Base-by-base conservation (phyloP, 2,888 invertebrate species). In the Spodoptera exigua region DNA sequence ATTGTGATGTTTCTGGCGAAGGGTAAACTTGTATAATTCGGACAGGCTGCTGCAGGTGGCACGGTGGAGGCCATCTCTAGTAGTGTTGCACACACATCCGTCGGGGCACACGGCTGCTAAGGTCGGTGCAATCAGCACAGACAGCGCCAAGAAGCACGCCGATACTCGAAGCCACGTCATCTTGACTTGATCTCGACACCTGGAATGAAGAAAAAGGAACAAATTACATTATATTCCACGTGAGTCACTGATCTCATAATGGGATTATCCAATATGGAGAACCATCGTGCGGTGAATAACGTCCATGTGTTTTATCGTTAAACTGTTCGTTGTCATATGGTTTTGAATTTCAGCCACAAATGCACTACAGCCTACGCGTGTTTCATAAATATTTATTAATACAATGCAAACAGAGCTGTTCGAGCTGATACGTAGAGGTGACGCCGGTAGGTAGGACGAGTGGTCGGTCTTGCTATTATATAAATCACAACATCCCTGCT, bases 31-130 rank as follows among this genome's bases (percentile, higher is more conserved):
- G 89, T 97, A 96, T 10, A 97, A 96, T 44, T 97, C 97, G 69
- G 96, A 96, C 79, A 98, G 96, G 53, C 95, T 92, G 58, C 95
- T 95, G 83, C 96, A 96, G 64, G 95, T 95, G 32, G 95, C 94
- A 63, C 97, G 94, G 35, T 97, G 96, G 70, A 96, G 95, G 47
- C 95, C 93, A 83, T 96, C 96, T n/a, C 96, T 95, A 16, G 96
- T 95, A 35, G 95, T 94, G 66, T 95, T 95, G 80, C 96, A 95
- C 47, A 90, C 87, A 79, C 95, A 95, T 71, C 90, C 84, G 52
- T 93, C 90, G 13, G 95, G 95, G 74, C 95, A 95, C 55, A 91
- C 82, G 37, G 90, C 81, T 32, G 92, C 88, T 37, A 88, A 69
- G 41, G 81, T 78, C 17, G 89, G 88, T 34, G 86, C 83, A 58